Base-by-base conservation (phyloP, 2,113 vertebrate genomes). In the Sardina pilchardus region DNA sequence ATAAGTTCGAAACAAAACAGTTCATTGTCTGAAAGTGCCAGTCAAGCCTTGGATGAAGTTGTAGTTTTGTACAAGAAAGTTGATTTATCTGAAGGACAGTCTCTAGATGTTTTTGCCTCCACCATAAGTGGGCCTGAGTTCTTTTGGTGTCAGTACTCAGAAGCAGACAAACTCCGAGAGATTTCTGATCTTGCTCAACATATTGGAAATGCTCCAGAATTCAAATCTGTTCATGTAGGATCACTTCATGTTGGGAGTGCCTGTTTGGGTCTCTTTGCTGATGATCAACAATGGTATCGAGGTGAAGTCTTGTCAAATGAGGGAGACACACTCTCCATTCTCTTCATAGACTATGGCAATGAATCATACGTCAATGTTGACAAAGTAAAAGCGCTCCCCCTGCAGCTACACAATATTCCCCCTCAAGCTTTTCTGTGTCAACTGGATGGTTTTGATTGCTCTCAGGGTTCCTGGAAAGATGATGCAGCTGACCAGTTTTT, bases 291-390 rank as follows among this genome's bases (percentile, higher is more conserved):
- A 63, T 96, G 96, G 93, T 97, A 97, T 84, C 96, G 98, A 87
- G 97, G 96, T 67, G 84, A 96, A 63, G 89, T 99, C 50, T 92
- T 89, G 1, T 86, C 86, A 0, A 82, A 93, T 88, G 89, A 94
- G 14, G 91, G 83, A 53, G 90, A 90, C 10, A 42, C 81, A 0
- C 1, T 96, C 0, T 94, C 92, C 0, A 91, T 99, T 87, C 89
- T 94, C 44, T 96, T 97, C 1, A 91, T 99, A 44, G 98, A 99
- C 92, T 97, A 98, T 0, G 97, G 98, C 86, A 97, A 96, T 1
- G 84, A 93, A 45, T 95, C 96, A 39, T 84, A 91, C 9, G 89
- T 96, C 42, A 90, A 88, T 9, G 3, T 92, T 4, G 90, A 92
- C 30, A 84, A 95, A 26, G 82, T 98, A 67, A 94, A 88, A 85